phyloP scores from a whole-genome alignment of 2,888 invertebrate genomes.

The Tanytarsus gracilentus region DNA sequence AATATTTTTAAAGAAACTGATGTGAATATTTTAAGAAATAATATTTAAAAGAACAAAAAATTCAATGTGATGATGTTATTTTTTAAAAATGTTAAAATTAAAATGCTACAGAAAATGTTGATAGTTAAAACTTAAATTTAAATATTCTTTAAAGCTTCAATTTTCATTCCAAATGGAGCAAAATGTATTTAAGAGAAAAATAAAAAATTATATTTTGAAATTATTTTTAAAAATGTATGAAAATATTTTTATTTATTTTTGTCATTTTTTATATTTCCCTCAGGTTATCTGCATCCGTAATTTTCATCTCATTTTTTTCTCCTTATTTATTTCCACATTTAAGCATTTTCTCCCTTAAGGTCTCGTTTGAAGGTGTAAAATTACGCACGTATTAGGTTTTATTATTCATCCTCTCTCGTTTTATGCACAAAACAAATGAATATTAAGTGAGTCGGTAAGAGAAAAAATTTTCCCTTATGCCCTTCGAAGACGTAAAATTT shows the following conservation, averaged over 20 bases:
- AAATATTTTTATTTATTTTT: neutral
- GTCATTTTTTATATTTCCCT: neutral
- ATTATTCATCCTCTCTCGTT: too few species aligned
- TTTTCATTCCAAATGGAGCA: neutral
- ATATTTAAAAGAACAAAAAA: slow-evolving; percentile 1
- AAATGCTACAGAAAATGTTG: slow-evolving; percentile 4
- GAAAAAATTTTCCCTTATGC: too few species aligned
- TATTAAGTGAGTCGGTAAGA: too few species aligned
- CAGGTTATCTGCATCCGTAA: too few species aligned
- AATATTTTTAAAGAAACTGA: too few species aligned
- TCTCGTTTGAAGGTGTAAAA: too few species aligned
- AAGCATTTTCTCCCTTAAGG: too few species aligned
- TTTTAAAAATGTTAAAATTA: neutral
- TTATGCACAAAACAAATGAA: too few species aligned
- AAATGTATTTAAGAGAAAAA: neutral
- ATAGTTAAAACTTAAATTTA: neutral
- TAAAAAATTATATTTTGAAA: slow-evolving; percentile 8
- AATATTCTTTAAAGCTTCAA: neutral
- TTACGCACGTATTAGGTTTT: too few species aligned
- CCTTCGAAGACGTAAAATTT: too few species aligned
- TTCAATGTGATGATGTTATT: slow-evolving; percentile 28
- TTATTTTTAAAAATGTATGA: slow-evolving; percentile 1
- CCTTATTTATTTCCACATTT: too few species aligned
- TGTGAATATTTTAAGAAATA: neutral
- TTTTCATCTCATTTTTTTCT: too few species aligned